These are phyloP conservation scores for Chelonoidis abingdonii DNA, from an alignment of 2,113 vertebrate species.

Conservation along the genomic window DNA sequence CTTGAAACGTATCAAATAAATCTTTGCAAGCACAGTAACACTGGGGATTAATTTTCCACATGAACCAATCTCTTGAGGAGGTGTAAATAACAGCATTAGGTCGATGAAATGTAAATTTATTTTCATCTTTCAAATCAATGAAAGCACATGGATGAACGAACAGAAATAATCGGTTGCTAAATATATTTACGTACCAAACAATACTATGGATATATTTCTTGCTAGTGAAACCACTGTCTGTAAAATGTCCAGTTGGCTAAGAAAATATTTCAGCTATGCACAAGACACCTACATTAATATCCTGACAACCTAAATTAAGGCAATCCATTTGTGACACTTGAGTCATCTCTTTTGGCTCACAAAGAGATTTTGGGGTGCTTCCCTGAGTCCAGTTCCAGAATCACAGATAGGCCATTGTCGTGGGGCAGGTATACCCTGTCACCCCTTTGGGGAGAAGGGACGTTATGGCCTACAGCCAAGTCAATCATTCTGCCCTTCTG, in stretches of 20 bases:
- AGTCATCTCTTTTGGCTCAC: neutral
- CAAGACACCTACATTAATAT: neutral
- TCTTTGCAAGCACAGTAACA: neutral
- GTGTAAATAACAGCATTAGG: neutral
- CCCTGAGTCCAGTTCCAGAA: neutral
- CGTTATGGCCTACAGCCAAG: no score
- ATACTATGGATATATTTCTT: neutral
- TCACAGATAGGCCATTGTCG: neutral
- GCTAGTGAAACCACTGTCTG: neutral
- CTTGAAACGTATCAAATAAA: neutral
- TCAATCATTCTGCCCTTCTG: no score
- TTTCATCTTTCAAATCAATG: constrained; percentile 13
- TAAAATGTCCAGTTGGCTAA: neutral
- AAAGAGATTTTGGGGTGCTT: neutral
- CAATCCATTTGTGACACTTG: rapidly evolving
- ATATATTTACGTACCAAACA: neutral
- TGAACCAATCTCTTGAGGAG: neutral
- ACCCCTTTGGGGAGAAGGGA: no score
- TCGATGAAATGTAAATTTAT: neutral
- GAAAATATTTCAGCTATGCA: neutral
- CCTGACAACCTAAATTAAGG: neutral
- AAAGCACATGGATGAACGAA: neutral
- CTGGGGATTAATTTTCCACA: neutral
- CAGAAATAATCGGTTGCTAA: neutral
- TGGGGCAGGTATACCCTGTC: no score